Conservation (phyloP, 2,888 invertebrate genomes). For the Yponomeuta evonymella region DNA sequence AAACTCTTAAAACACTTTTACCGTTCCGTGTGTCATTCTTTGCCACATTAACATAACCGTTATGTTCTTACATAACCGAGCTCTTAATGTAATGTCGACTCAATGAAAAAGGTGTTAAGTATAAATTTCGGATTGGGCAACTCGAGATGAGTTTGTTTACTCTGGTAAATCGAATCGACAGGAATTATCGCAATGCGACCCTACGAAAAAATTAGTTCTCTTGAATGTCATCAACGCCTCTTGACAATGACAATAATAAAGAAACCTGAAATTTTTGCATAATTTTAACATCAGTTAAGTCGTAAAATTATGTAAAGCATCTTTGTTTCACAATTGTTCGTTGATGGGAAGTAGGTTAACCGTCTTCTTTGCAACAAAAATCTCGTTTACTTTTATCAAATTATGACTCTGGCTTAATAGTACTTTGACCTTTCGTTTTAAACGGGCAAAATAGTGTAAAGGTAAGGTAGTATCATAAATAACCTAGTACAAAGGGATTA, state of each 20-base stretch:
- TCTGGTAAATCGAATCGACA: not conserved
- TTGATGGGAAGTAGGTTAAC: not conserved
- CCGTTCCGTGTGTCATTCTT: not conserved
- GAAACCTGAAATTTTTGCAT: not conserved
- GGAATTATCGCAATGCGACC: not conserved
- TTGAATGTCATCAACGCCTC: not conserved
- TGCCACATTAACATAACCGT: slow-evolving; percentile 1
- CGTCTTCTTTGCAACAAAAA: not conserved
- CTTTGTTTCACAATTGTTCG: slow-evolving; percentile 2
- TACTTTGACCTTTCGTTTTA: not conserved
- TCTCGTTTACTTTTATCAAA: not conserved
- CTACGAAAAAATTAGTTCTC: not conserved
- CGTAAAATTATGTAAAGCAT: slow-evolving; percentile 1
- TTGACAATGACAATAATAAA: not conserved
- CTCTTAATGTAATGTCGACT: not conserved
- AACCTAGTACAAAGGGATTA: too few species aligned
- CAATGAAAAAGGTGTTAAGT: not conserved
- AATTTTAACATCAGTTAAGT: slow-evolving; percentile 1
- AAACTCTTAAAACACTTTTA: not conserved
- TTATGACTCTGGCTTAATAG: not conserved
- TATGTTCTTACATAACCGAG: not conserved
- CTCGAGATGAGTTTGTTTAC: not conserved
- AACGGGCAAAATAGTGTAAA: not conserved
- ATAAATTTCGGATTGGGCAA: not conserved
- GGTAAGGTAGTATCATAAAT: too few species aligned